Evolutionary conservation across 2,888 invertebrate genomes (phyloP), one percentile per base, ranked within the genome.

Genomic region (Busseola fusca): DNA sequence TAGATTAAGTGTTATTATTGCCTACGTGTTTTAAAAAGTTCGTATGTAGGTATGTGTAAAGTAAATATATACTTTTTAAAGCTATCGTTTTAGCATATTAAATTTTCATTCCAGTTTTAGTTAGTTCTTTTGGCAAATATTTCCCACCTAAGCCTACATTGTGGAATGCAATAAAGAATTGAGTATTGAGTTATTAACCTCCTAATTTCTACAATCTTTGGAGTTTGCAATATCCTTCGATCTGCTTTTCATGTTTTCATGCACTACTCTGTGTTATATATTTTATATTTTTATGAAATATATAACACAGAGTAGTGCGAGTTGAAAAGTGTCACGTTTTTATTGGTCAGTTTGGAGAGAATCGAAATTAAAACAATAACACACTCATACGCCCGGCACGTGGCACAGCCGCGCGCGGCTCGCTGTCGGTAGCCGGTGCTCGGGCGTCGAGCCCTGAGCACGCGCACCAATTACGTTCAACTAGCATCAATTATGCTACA

Each of bases 331-430:
- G 74, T 66, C 76, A 81, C 76, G 78, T 79, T 48, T 66, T 50
- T n/a, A 58, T 58, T 71, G 74, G 66, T 67, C 50, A 68, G 71
- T 74, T 71, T 62, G 42, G 18, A 69, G 50, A 50, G 50, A 78
- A 48, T 37, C 37, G 34, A 69, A 70, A 77, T 72, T 63, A 73
- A 74, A 72, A 71, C 68, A 66, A 69, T 45, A 73, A 73, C 48
- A 48, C 48, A 48, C 21, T 9, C 10, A n/a, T 48, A 57, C 34
- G 34, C 14, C 54, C 27, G 30, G n/a, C n/a, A n/a, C n/a, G n/a
- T n/a, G n/a, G n/a, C n/a, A n/a, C n/a, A n/a, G 21, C 14, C 52
- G 16, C 37, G 50, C 21, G 30, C 12, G 16, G 30, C 30, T 54
- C 48, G 5, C 45, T 48, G 56, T 48, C 64, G 30, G 27, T 30